Evolutionary conservation across 2,113 vertebrate genomes (phyloP).

Genomic region (Chionomys nivalis): DNA sequence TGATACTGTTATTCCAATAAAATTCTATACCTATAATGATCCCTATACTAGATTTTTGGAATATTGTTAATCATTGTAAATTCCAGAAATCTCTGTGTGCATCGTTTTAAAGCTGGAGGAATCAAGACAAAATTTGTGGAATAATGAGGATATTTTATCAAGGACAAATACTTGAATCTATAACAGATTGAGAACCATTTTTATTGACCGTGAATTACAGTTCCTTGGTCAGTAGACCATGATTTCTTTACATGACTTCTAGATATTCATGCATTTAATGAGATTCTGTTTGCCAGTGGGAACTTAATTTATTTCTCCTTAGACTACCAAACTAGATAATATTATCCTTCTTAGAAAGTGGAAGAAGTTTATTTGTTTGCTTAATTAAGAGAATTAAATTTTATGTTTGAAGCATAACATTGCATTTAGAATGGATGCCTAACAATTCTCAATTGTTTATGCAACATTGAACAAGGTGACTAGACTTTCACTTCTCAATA

Average conservation of each 20-base stretch:
- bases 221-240: neutral
- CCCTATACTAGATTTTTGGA: neutral
- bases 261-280: slow-evolving; percentile 64
- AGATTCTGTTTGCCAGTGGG: slow-evolving; percentile 25
- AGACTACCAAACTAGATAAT: neutral
- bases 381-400: slow-evolving; percentile 64
- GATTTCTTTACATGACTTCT: slow-evolving; percentile 53
- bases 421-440: slow-evolving; percentile 55
- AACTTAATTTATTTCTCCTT: slow-evolving; percentile 53
- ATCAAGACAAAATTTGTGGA: neutral
- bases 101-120: neutral
- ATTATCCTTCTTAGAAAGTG: slow-evolving; percentile 21
- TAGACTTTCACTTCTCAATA: neutral
- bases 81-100: neutral
- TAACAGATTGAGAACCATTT: slow-evolving; percentile 2
- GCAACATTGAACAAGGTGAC: neutral
- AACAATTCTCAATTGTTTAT: slow-evolving; percentile 45
- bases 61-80: neutral
- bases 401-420: slow-evolving; percentile 54
- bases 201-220: slow-evolving; percentile 27
- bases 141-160: slow-evolving; percentile 6
- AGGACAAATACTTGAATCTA: slow-evolving; percentile 13
- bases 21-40: neutral
- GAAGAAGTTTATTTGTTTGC: slow-evolving; percentile 36
- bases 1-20: neutral